These are phyloP conservation scores for Rissa tridactyla DNA, from an alignment of 2,113 vertebrate species.

Conservation along the genomic window DNA sequence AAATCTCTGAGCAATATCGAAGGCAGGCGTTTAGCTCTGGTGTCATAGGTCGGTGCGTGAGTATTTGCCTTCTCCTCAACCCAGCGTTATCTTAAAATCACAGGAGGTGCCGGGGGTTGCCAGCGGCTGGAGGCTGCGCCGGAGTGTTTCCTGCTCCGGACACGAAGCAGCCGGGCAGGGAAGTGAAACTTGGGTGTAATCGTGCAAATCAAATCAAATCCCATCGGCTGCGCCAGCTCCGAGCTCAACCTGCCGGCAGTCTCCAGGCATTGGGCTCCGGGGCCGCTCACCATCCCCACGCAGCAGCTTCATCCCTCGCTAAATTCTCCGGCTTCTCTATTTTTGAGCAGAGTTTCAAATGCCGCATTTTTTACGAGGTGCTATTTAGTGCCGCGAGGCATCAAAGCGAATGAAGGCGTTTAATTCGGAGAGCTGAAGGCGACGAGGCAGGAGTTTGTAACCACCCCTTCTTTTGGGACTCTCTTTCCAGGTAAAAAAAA, in stretches of 20 bases:
- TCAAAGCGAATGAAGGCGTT: not conserved
- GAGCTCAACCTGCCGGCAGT: not conserved
- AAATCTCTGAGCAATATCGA: not conserved
- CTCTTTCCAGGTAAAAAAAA: not conserved
- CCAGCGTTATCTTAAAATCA: not conserved
- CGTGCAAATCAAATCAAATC: not conserved
- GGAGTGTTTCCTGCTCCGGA: not conserved
- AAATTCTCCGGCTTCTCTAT: not conserved
- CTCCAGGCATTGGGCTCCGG: not conserved
- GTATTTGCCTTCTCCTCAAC: not conserved
- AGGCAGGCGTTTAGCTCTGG: not conserved
- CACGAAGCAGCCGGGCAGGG: not conserved
- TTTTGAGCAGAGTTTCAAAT: not conserved
- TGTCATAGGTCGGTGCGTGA: not conserved
- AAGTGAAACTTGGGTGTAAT: not conserved
- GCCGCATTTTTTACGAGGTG: rapidly evolving
- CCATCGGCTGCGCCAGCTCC: not conserved
- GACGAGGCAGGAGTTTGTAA: not conserved
- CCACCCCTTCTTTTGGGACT: not conserved
- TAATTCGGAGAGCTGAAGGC: not conserved
- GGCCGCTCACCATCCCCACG: not conserved
- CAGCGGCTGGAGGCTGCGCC: not conserved
- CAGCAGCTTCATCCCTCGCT: not conserved
- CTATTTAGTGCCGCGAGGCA: not conserved
- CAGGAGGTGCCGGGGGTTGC: not conserved